Evolutionary conservation across 2,797 vertebrate genomes (phyloP).

Genomic region (Nannoperca obscura): DNA sequence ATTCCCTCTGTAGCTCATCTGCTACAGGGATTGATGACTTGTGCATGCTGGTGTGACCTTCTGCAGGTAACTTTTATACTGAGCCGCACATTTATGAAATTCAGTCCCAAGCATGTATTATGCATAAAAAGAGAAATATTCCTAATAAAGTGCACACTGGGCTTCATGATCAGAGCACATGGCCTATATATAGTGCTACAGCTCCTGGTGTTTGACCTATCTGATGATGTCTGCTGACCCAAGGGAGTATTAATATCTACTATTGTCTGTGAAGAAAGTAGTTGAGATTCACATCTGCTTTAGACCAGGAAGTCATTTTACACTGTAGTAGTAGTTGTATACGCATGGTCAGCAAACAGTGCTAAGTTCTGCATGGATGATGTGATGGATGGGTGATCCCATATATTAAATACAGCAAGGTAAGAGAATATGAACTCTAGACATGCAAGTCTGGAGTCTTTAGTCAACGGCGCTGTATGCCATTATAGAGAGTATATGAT

Average conservation of each 20-base stretch:
- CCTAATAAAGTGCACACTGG: conserved; percentile 1
- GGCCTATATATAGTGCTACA: conserved; percentile 4
- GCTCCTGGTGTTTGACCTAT: conserved; percentile 37
- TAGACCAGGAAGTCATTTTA: conserved; percentile 17
- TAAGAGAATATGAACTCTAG: conserved; percentile 13
- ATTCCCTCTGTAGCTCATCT: conserved; percentile 12
- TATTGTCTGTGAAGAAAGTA: conserved; percentile 34
- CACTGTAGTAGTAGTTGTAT: not conserved
- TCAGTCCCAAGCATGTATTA: not conserved
- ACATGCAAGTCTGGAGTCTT: conserved; percentile 1
- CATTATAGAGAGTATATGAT: too few species aligned
- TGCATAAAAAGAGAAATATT: conserved; percentile 8
- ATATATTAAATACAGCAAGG: conserved; percentile 13
- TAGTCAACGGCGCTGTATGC: not conserved
- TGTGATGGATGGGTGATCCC: conserved; percentile 2
- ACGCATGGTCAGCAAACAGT: conserved; percentile 14
- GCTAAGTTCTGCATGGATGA: conserved; percentile 27
- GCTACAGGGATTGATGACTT: conserved; percentile 18
- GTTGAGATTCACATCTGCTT: conserved; percentile 55
- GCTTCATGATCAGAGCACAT: conserved; percentile 25
- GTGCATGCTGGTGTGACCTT: conserved; percentile 18
- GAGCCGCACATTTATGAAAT: conserved; percentile 12
- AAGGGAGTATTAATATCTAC: conserved; percentile 33
- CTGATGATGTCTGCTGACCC: conserved; percentile 33
- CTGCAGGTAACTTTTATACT: conserved; percentile 1